A percentile compares a stretch with the other conserved stretches of the same genome.
Conservation (phyloP, 1,140 invertebrate species). For the Charaxes varanes region DNA sequence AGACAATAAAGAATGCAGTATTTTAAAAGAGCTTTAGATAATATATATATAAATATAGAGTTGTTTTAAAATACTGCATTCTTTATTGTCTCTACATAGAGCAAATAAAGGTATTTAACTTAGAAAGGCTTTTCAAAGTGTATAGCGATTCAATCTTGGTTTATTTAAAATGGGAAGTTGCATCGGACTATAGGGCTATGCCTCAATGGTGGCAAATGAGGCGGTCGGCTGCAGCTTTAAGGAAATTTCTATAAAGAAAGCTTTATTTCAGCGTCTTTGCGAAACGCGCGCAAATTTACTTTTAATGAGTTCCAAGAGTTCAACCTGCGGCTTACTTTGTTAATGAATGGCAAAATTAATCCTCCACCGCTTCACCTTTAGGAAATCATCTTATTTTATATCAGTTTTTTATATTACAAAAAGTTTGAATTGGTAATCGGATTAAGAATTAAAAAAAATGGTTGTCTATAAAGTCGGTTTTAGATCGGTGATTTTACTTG, state of each 20-base stretch:
- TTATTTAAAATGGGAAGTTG: conserved; percentile 29
- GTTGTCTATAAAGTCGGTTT: too few relatives aligned
- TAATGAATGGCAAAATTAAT: conserved; percentile 56
- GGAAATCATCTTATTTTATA: conserved; percentile 23
- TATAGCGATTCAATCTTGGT: conserved; percentile 31
- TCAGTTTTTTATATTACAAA: too few relatives aligned
- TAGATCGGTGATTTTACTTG: too few relatives aligned
- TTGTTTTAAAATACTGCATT: too few relatives aligned
- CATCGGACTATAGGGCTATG: conserved; percentile 48
- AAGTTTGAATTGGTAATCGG: too few relatives aligned
- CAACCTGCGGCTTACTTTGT: conserved; percentile 64
- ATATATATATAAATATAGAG: too few relatives aligned
- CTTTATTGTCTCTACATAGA: too few relatives aligned
- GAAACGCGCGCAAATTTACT: conserved; percentile 68
- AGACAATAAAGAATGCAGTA: too few relatives aligned
- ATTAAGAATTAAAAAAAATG: too few relatives aligned
- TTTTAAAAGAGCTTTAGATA: too few relatives aligned
- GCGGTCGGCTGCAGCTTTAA: conserved; percentile 59
- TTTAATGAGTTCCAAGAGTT: conserved; percentile 69
- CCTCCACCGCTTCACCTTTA: conserved; percentile 22
- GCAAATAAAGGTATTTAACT: too few relatives aligned
- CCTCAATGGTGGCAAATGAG: conserved; percentile 68
- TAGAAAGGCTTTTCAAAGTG: conserved; percentile 29
- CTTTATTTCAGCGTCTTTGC: conserved; percentile 66
- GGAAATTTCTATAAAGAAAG: conserved; percentile 67